Conservation (phyloP, 2,113 vertebrate species). For the Ploceus nigricollis region DNA sequence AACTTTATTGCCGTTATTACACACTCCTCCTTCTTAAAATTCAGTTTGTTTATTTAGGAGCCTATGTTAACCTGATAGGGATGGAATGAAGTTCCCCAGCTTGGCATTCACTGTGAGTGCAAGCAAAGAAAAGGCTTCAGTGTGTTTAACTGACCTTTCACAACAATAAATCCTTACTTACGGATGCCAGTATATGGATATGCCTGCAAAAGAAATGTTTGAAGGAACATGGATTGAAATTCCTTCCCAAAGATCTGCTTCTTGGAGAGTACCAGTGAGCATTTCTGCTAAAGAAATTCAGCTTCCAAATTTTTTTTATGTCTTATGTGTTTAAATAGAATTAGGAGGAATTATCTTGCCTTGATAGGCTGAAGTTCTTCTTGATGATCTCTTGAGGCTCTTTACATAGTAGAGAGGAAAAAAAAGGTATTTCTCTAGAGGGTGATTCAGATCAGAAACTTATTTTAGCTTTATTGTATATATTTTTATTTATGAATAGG, state of each 20-base stretch:
- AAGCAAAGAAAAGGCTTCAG: background rate
- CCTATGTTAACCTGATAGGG: background rate
- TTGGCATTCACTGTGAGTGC: background rate
- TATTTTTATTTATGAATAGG: background rate
- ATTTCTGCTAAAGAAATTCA: background rate
- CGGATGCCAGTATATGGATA: background rate
- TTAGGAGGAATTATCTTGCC: background rate
- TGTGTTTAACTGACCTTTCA: conserved; percentile 13
- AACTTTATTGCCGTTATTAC: background rate
- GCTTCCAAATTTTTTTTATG: background rate
- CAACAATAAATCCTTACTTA: background rate
- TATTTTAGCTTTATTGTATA: background rate
- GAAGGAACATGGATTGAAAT: background rate
- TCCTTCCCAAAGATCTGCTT: background rate
- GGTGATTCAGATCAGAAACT: background rate
- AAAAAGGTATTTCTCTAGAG: background rate
- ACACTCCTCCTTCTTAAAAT: conserved; percentile 30
- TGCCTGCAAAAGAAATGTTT: background rate
- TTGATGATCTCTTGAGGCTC: background rate
- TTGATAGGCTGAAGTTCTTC: background rate
- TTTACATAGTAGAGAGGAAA: background rate
- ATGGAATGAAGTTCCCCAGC: conserved; percentile 31
- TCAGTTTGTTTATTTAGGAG: conserved; percentile 50
- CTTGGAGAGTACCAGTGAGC: background rate
- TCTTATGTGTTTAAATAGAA: background rate